Percentiles rank a stretch among this genome's conserved stretches.
These are phyloP conservation scores for Epizoanthus ramosus DNA, from an alignment of 92 coral and sea anemone genomes.

Conservation along the genomic window DNA sequence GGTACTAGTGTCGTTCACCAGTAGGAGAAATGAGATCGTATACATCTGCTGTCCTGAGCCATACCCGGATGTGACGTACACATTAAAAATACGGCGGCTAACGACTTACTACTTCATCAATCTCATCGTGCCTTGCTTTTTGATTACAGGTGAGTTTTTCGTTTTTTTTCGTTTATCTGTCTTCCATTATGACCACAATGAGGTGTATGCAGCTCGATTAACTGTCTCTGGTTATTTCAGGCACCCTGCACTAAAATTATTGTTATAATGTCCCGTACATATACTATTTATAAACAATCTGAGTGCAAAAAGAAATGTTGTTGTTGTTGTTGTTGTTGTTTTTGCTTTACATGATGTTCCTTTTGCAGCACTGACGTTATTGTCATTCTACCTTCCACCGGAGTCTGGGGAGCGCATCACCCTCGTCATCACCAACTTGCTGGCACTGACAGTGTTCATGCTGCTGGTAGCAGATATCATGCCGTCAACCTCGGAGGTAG, in stretches of 20 bases:
- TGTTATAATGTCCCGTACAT: too few species aligned
- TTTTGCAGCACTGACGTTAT: conserved; percentile 64
- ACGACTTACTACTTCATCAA: conserved; percentile 80
- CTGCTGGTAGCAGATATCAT: conserved; percentile 91
- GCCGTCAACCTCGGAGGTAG: conserved; percentile 95
- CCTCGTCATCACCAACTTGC: conserved; percentile 84
- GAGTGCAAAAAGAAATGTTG: too few species aligned
- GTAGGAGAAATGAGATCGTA: conserved; percentile 62
- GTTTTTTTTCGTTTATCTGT: too few species aligned
- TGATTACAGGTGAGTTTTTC: conserved; percentile 71
- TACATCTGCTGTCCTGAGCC: conserved; percentile 90
- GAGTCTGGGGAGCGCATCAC: conserved; percentile 96
- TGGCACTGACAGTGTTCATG: conserved; percentile 93
- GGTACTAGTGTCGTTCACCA: conserved; percentile 72
- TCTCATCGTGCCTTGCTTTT: conserved; percentile 79
- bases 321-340: too few species aligned
- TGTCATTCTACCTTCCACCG: conserved; percentile 91
- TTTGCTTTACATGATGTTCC: neutral
- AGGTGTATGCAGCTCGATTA: too few species aligned
- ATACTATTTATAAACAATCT: too few species aligned
- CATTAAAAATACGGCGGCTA: conserved; percentile 71
- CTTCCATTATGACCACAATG: too few species aligned
- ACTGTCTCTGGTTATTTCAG: too few species aligned
- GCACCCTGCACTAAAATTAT: too few species aligned
- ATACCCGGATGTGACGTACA: conserved; percentile 90